phyloP scores from a whole-genome alignment of 2,888 invertebrate genomes.

The Pinctada fucata region DNA sequence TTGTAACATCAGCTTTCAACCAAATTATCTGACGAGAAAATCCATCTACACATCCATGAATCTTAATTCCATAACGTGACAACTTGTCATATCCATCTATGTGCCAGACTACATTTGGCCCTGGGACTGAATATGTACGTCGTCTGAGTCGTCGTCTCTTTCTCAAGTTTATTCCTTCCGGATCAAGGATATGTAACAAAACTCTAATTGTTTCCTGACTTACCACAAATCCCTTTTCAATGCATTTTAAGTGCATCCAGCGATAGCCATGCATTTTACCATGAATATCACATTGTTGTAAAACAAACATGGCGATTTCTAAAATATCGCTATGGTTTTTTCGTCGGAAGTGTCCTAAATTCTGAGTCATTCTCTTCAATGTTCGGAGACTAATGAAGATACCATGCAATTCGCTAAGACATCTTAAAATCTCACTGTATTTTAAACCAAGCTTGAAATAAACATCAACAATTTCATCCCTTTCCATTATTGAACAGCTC shows the following conservation, averaged over 20 bases:
- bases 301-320: constrained; percentile 29
- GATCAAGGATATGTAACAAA: constrained; percentile 28
- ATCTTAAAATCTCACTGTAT: constrained; percentile 23
- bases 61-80: constrained; percentile 26
- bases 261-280: constrained; percentile 41
- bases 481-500: neutral
- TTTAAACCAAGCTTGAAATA: constrained; percentile 20
- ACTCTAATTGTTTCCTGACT: constrained; percentile 19
- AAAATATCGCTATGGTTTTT: constrained; percentile 23
- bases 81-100: constrained; percentile 36
- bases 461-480: neutral
- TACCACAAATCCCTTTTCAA: constrained; percentile 24
- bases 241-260: constrained; percentile 39
- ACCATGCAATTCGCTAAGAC: constrained; percentile 17
- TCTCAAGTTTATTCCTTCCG: constrained; percentile 16
- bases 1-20: constrained; percentile 23
- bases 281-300: constrained; percentile 28
- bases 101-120: constrained; percentile 33
- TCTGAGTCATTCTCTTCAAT: constrained; percentile 6
- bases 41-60: constrained; percentile 31
- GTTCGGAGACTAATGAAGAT: constrained; percentile 14
- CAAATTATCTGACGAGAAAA: constrained; percentile 31
- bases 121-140: constrained; percentile 20
- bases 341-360: constrained; percentile 15
- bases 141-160: constrained; percentile 8